Percentiles rank a stretch among this genome's conserved stretches.
These are phyloP conservation scores for Drosophila teissieri DNA, from an alignment of 1,140 invertebrate species.

Conservation along the genomic window DNA sequence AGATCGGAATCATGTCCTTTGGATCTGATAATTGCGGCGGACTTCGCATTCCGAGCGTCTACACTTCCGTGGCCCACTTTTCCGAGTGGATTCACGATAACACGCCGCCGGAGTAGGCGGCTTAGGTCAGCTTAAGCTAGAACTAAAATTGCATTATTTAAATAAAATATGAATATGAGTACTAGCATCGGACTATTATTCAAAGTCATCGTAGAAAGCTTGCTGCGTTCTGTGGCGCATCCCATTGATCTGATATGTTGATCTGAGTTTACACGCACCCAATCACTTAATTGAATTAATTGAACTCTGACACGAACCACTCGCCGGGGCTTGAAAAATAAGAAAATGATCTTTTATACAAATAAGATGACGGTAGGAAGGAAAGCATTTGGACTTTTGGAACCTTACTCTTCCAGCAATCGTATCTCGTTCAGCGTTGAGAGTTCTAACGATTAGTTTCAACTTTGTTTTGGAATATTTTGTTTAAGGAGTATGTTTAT, in stretches of 20 bases:
- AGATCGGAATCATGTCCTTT: conserved; percentile 90
- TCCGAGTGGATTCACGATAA: conserved; percentile 89
- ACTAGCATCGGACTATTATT: conserved; percentile 7
- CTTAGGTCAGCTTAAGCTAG: conserved; percentile 5
- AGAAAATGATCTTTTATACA: conserved; percentile 54
- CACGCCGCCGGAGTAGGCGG: conserved; percentile 86
- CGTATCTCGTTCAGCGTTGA: too few relatives aligned
- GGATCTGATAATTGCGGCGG: conserved; percentile 90
- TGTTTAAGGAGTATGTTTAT: too few relatives aligned
- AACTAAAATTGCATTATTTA: conserved; percentile 16
- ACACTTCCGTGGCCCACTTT: conserved; percentile 89
- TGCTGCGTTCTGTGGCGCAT: conserved; percentile 1
- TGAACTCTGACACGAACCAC: conserved; percentile 73
- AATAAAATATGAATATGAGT: neutral
- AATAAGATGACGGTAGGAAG: conserved; percentile 29
- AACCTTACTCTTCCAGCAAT: neutral
- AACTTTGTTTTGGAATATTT: too few relatives aligned
- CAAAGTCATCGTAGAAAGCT: neutral
- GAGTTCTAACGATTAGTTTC: too few relatives aligned
- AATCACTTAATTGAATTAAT: conserved; percentile 84
- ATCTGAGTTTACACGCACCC: conserved; percentile 37
- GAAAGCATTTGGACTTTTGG: neutral
- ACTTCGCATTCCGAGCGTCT: conserved; percentile 88
- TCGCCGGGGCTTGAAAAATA: conserved; percentile 48
- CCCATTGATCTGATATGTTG: conserved; percentile 41